Evolutionary conservation across 2,888 invertebrate species (phyloP).

Genomic region (Oxystoma pomonae): DNA sequence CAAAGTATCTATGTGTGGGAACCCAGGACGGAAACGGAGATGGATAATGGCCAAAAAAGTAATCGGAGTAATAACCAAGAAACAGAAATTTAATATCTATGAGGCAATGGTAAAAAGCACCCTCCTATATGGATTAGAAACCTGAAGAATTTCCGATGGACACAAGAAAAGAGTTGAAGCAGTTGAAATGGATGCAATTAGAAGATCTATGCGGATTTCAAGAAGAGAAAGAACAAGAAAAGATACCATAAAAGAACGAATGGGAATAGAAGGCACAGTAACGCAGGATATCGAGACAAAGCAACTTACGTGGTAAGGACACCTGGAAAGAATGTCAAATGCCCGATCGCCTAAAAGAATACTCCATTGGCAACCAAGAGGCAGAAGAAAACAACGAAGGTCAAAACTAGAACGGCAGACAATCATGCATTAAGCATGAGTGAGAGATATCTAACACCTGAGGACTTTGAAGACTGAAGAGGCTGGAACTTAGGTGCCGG

Average conservation of each 20-base stretch:
- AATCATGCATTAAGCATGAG: too few relatives aligned
- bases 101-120: background rate
- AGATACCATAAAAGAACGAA: background rate
- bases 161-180: background rate
- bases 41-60: too few relatives aligned
- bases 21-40: too few relatives aligned
- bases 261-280: background rate
- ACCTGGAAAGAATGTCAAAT: background rate
- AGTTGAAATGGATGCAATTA: background rate
- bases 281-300: background rate
- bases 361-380: background rate
- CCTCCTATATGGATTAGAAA: background rate
- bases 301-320: background rate
- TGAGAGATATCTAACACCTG: too few relatives aligned
- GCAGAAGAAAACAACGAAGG: background rate
- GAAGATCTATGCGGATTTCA: background rate
- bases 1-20: too few relatives aligned
- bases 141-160: background rate
- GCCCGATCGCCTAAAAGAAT: background rate
- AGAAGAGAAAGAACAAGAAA: background rate
- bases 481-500: too few relatives aligned
- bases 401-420: background rate
- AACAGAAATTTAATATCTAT: background rate
- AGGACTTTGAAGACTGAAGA: too few relatives aligned
- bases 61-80: too few relatives aligned